These are phyloP conservation scores for Podarcis cretensis DNA, from an alignment of 2,113 vertebrate genomes.

Conservation along the genomic window DNA sequence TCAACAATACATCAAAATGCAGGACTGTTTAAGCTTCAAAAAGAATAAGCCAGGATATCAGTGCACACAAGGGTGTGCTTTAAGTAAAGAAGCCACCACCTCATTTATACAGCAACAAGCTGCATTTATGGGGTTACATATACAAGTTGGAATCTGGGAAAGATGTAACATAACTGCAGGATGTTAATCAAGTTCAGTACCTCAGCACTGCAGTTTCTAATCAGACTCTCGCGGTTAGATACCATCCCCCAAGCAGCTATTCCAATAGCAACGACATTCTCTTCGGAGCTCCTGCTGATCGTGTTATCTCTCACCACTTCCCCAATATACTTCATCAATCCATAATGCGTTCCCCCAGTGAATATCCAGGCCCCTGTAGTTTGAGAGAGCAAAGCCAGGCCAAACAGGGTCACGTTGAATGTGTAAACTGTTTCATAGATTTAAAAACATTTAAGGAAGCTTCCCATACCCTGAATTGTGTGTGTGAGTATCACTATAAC, in stretches of 20 bases:
- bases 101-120: background rate
- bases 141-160: background rate
- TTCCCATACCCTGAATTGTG: background rate
- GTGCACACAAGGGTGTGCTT: background rate
- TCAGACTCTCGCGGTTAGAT: constrained; percentile 77
- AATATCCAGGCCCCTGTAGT: constrained; percentile 83
- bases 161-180: background rate
- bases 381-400: rapidly evolving
- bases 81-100: background rate
- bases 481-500: too few relatives aligned
- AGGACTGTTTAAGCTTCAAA: background rate
- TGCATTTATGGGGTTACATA: too few relatives aligned
- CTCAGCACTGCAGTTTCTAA: constrained; percentile 53
- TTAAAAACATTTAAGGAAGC: background rate
- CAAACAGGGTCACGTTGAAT: background rate
- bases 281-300: constrained; percentile 80
- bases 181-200: constrained; percentile 51
- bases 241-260: constrained; percentile 83
- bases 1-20: background rate
- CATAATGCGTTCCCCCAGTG: constrained; percentile 80
- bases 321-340: constrained; percentile 83
- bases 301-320: constrained; percentile 84
- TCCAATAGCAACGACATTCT: constrained; percentile 81
- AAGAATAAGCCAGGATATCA: background rate
- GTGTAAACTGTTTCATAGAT: background rate